phyloP scores from a whole-genome alignment of 1,140 invertebrate species.

The Bombus sibiricus region DNA sequence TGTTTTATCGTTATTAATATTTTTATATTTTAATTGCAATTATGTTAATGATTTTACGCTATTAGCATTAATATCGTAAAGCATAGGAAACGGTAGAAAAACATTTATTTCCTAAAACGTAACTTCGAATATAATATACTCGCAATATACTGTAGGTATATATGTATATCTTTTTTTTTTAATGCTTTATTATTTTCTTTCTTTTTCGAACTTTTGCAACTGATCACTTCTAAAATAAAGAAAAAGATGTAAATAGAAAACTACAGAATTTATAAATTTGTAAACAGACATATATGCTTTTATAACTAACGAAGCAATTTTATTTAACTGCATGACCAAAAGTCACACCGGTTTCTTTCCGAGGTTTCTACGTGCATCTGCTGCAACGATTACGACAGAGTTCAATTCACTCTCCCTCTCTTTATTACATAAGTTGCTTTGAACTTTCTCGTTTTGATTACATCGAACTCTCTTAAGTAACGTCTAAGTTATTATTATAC shows the following conservation, averaged over 20 bases:
- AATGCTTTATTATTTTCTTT: neutral
- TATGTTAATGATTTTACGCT: neutral
- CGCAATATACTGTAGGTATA: too few relatives aligned
- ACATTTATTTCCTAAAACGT: neutral
- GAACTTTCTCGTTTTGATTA: conserved; percentile 77
- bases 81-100: neutral
- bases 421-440: conserved; percentile 73
- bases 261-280: too few relatives aligned
- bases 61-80: too few relatives aligned
- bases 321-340: neutral
- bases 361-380: conserved; percentile 39
- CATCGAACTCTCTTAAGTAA: conserved; percentile 62
- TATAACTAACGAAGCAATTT: neutral
- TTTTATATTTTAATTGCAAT: neutral
- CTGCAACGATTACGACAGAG: conserved; percentile 47
- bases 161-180: neutral
- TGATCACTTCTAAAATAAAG: neutral
- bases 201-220: neutral
- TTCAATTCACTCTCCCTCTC: conserved; percentile 71
- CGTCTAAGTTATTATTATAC: conserved; percentile 19
- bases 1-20: neutral
- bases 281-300: neutral
- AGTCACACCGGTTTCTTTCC: neutral
- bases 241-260: neutral
- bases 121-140: neutral